Evolutionary conservation across 1,140 invertebrate genomes (phyloP).

Genomic region (Bactericera cockerelli): DNA sequence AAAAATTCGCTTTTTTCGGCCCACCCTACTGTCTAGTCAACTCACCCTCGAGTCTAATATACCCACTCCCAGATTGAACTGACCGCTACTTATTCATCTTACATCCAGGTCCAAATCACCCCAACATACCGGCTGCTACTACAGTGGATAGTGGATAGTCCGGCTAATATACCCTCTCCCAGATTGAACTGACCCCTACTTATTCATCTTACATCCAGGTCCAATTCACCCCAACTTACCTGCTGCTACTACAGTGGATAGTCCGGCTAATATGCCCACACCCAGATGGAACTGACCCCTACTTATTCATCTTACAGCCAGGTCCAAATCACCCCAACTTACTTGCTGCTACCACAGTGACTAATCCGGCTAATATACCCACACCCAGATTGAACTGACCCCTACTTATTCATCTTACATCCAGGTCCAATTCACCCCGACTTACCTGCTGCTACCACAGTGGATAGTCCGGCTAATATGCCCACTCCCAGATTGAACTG

Average conservation of each 20-base stretch:
- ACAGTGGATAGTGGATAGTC: conserved; percentile 38
- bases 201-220: too few relatives aligned
- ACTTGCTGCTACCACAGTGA: conserved; percentile 42
- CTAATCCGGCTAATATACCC: conserved; percentile 39
- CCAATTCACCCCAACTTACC: conserved; percentile 29
- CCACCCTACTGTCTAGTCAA: too few relatives aligned
- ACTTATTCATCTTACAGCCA: too few relatives aligned
- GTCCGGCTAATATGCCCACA: conserved; percentile 41
- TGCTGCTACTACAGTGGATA: conserved; percentile 38
- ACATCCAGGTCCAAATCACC: too few relatives aligned
- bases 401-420: too few relatives aligned
- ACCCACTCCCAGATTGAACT: conserved; percentile 41
- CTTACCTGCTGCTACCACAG: conserved; percentile 39
- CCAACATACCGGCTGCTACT: conserved; percentile 35
- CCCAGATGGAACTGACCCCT: conserved; percentile 42
- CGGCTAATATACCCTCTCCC: conserved; percentile 41
- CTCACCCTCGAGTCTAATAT: conserved; percentile 33
- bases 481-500: conserved; percentile 42
- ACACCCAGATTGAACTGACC: conserved; percentile 42
- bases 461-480: conserved; percentile 39
- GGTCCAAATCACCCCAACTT: background rate
- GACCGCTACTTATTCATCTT: too few relatives aligned
- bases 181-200: conserved; percentile 40
- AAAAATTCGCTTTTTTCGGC: too few relatives aligned
- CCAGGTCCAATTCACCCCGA: too few relatives aligned